Percentiles rank a stretch among this genome's conserved stretches.
Evolutionary conservation across 2,113 vertebrate genomes (phyloP).

Genomic region (Osmerus mordax): DNA sequence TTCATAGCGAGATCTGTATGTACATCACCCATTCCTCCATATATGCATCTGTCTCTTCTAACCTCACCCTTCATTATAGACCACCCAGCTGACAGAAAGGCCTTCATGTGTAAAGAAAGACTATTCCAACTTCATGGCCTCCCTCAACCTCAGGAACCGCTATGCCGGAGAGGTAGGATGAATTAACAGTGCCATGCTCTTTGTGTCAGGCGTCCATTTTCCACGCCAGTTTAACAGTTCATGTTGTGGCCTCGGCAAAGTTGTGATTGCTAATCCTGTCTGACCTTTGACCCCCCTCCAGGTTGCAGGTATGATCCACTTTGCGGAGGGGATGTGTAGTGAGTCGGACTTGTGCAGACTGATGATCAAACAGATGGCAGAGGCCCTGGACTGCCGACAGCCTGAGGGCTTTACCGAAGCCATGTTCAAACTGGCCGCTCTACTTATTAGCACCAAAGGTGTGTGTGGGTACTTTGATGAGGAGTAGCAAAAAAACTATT

Average conservation of each 20-base stretch:
- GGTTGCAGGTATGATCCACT: constrained; percentile 96
- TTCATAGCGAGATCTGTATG: too few relatives aligned
- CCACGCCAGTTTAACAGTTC: too few relatives aligned
- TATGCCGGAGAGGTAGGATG: constrained; percentile 88
- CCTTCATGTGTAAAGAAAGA: constrained; percentile 97
- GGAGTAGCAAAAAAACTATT: neutral
- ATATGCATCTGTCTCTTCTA: neutral
- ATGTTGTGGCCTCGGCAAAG: too few relatives aligned
- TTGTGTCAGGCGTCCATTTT: too few relatives aligned
- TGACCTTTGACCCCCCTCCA: constrained; percentile 48
- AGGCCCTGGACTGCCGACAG: constrained; percentile 76
- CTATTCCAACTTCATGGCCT: constrained; percentile 99
- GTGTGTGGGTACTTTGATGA: neutral
- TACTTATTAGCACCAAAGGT: constrained; percentile 95
- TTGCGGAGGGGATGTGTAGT: constrained; percentile 81
- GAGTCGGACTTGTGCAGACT: constrained; percentile 87
- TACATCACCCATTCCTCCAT: too few relatives aligned
- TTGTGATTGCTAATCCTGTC: too few relatives aligned
- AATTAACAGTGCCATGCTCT: neutral
- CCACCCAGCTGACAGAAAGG: constrained; percentile 92
- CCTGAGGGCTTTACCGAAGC: constrained; percentile 87
- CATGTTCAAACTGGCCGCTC: constrained; percentile 95
- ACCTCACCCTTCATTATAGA: constrained; percentile 58
- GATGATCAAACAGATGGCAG: constrained; percentile 86
- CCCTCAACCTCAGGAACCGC: constrained; percentile 95